phyloP scores from a whole-genome alignment of 1,140 invertebrate genomes.

The Drosophila navojoa region DNA sequence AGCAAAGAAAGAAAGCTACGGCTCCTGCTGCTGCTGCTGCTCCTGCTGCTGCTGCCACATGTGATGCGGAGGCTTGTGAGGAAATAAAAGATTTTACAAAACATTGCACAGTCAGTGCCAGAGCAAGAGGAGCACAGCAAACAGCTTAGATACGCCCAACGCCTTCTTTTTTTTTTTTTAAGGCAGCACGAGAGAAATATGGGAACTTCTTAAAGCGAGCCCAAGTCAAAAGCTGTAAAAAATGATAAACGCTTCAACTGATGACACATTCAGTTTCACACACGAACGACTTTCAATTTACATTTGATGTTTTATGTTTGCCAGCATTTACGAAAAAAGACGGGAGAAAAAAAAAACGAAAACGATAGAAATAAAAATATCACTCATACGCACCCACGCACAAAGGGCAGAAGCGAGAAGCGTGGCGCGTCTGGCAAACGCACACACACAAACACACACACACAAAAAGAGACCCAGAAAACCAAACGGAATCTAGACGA shows the following conservation, averaged over 20 bases:
- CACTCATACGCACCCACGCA: slow-evolving; percentile 81
- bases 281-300: slow-evolving; percentile 82
- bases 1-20: slow-evolving; percentile 5
- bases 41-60: slow-evolving; percentile 36
- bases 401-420: slow-evolving; percentile 52
- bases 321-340: slow-evolving; percentile 72
- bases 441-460: slow-evolving; percentile 32
- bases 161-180: neutral
- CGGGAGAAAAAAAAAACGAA: slow-evolving; percentile 20
- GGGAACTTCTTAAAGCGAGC: slow-evolving; percentile 50
- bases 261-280: slow-evolving; percentile 83
- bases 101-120: slow-evolving; percentile 57
- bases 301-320: slow-evolving; percentile 83
- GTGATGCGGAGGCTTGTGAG: slow-evolving; percentile 15
- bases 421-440: slow-evolving; percentile 55
- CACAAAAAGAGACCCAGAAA: slow-evolving; percentile 35
- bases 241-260: slow-evolving; percentile 83
- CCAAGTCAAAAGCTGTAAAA: slow-evolving; percentile 76
- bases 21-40: slow-evolving; percentile 22
- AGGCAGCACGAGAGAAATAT: slow-evolving; percentile 12
- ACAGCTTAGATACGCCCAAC: slow-evolving; percentile 58
- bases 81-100: slow-evolving; percentile 78
- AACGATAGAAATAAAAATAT: slow-evolving; percentile 58
- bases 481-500: slow-evolving; percentile 33
- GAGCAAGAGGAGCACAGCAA: slow-evolving; percentile 50